phyloP scores from a whole-genome alignment of 2,888 invertebrate species.

The Teleogryllus oceanicus region DNA sequence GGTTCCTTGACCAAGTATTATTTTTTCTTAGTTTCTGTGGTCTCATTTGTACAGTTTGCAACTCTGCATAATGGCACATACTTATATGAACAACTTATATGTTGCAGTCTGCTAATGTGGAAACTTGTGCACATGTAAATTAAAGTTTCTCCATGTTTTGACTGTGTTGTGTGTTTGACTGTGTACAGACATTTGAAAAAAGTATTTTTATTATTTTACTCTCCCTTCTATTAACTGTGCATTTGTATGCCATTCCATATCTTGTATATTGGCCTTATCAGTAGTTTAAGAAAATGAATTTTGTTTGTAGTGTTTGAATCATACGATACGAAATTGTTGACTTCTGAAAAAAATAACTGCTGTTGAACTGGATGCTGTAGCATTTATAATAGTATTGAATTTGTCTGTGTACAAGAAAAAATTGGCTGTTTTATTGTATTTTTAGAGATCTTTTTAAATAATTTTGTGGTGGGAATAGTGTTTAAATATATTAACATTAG shows the following conservation, averaged over 20 bases:
- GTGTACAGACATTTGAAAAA: too few relatives aligned
- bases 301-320: background rate
- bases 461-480: background rate
- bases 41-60: too few relatives aligned
- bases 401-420: slow-evolving; percentile 9
- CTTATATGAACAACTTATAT: too few relatives aligned
- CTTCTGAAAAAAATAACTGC: background rate
- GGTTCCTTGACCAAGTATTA: too few relatives aligned
- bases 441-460: background rate
- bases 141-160: background rate
- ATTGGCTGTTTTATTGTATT: slow-evolving; percentile 18
- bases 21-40: too few relatives aligned
- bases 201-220: background rate
- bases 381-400: slow-evolving; percentile 1
- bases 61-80: too few relatives aligned
- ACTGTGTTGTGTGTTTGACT: background rate
- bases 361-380: background rate
- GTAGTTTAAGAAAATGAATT: background rate
- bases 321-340: background rate
- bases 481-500: too few relatives aligned
- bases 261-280: slow-evolving; percentile 1
- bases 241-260: slow-evolving; percentile 7
- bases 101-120: too few relatives aligned
- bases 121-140: background rate
- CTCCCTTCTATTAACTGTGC: slow-evolving; percentile 8